Percentiles rank a stretch among this genome's conserved stretches.
Conservation (phyloP, 2,797 vertebrate genomes). For the Tadarida brasiliensis region DNA sequence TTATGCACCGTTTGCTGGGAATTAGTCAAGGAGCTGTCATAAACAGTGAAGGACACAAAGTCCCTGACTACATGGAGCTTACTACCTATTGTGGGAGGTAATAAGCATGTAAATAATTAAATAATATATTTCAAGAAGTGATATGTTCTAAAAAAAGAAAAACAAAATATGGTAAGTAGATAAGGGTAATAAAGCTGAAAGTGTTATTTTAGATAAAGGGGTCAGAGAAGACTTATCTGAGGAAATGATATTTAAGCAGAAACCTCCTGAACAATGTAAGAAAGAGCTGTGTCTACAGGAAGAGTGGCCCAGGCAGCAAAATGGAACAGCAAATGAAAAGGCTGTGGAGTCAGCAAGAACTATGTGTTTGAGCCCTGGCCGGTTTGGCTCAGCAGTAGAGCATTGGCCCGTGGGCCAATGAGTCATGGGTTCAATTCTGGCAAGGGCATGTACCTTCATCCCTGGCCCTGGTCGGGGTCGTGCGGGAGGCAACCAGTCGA, state of each 20-base stretch:
- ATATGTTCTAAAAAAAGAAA: neutral
- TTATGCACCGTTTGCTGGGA: neutral
- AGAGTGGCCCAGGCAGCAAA: neutral
- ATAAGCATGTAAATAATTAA: constrained; percentile 6
- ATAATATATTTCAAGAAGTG: neutral
- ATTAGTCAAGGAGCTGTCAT: neutral
- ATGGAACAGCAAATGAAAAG: neutral
- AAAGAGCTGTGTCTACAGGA: neutral
- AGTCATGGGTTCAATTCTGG: too few species aligned
- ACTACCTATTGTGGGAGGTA: neutral
- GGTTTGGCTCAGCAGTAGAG: too few species aligned
- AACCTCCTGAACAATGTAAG: neutral
- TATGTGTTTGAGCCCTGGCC: neutral
- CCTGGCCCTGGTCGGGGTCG: too few species aligned
- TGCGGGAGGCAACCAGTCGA: too few species aligned
- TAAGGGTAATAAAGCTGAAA: neutral
- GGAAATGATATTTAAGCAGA: constrained; percentile 22
- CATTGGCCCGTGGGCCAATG: too few species aligned
- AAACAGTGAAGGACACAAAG: neutral
- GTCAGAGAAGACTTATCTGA: neutral
- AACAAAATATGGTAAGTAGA: neutral
- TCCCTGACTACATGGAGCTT: neutral
- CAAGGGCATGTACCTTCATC: too few species aligned
- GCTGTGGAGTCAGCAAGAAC: neutral
- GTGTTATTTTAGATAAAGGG: neutral